phyloP scores from a whole-genome alignment of 2,113 vertebrate genomes.

The western clawed frog (Xenopus tropicalis) region UCB_Xtro_10.0 CM004445.2:100205501-100206000 shows the following conservation, averaged over 20 bases:
- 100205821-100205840: slow-evolving; percentile 48
- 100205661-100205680: slow-evolving; percentile 31
- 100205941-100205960: slow-evolving; percentile 47
- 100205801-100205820: slow-evolving; percentile 50
- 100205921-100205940: slow-evolving; percentile 50
- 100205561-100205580: background rate
- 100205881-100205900: slow-evolving; percentile 49
- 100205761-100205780: slow-evolving; percentile 40
- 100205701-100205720: slow-evolving; percentile 44
- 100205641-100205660: slow-evolving; percentile 18
- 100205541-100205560: too few relatives aligned
- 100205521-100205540: too few relatives aligned
- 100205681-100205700: slow-evolving; percentile 23
- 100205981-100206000: slow-evolving; percentile 45
- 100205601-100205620: slow-evolving; percentile 12
- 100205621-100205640: slow-evolving; percentile 28
- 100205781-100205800: slow-evolving; percentile 47
- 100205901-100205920: slow-evolving; percentile 46
- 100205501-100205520: too few relatives aligned
- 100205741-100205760: slow-evolving; percentile 38
- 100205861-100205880: slow-evolving; percentile 51
- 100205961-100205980: slow-evolving; percentile 50
- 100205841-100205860: slow-evolving; percentile 50
- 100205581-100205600: slow-evolving; percentile 7
- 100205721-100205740: slow-evolving; percentile 48